Conservation (phyloP, 2,888 invertebrate species). For the Macrophya annulata region DNA sequence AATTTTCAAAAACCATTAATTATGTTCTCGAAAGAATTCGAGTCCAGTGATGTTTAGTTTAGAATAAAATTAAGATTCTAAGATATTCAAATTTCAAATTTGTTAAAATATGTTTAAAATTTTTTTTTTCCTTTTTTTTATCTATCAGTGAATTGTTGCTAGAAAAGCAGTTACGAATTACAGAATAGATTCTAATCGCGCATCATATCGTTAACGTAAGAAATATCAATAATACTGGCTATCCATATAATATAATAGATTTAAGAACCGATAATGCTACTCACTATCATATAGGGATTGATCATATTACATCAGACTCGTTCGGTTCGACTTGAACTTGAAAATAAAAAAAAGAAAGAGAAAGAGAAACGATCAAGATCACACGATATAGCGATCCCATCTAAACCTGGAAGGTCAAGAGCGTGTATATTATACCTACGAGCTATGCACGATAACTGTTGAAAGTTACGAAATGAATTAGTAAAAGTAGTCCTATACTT, state of each 20-base stretch:
- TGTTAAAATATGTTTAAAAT: background rate
- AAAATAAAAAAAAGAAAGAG: background rate
- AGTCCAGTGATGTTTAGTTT: background rate
- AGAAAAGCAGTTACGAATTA: no score
- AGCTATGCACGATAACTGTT: no score
- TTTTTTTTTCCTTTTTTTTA: no score
- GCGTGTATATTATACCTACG: no score
- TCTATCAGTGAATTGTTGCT: background rate
- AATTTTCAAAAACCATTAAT: background rate
- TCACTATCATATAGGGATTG: background rate
- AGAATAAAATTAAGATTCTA: background rate
- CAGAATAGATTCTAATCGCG: no score
- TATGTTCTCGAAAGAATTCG: background rate
- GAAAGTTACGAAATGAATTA: background rate
- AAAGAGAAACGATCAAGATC: slow-evolving; percentile 21
- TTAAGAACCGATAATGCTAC: background rate
- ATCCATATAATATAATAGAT: no score
- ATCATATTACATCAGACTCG: background rate
- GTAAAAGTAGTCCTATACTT: background rate
- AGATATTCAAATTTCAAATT: background rate
- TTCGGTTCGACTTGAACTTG: background rate
- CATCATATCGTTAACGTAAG: no score
- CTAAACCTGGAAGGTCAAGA: background rate
- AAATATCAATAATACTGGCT: no score
- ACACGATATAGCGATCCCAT: background rate